A percentile compares a stretch with the other conserved stretches of the same genome.
phyloP scores from a whole-genome alignment of 2,888 invertebrate genomes.

The Carcina quercana region DNA sequence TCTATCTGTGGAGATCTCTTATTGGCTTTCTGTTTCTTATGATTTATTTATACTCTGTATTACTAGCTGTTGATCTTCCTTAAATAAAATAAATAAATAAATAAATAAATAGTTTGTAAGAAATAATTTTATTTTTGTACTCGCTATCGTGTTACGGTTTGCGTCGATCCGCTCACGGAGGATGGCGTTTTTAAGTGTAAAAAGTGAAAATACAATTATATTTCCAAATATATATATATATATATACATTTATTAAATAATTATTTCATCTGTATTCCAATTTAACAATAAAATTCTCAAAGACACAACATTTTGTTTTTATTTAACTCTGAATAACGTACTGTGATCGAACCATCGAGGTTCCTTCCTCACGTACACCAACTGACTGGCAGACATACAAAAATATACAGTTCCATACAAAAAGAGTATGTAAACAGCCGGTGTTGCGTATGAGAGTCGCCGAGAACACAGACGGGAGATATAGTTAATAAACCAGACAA shows the following conservation, averaged over 20 bases:
- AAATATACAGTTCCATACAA: conserved; percentile 30
- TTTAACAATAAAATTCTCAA: conserved; percentile 75
- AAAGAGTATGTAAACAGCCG: conserved; percentile 7
- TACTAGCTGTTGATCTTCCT: no score
- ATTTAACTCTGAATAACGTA: conserved; percentile 62
- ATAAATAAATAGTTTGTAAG: conserved; percentile 4
- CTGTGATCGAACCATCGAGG: conserved; percentile 53
- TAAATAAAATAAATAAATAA: no score
- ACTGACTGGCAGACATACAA: conserved; percentile 35
- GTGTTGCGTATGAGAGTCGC: conserved; percentile 12
- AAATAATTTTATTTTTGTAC: conserved; percentile 1
- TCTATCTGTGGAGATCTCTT: no score
- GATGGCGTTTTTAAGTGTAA: no score
- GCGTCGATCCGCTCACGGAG: no score
- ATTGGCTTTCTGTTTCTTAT: no score
- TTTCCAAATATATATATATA: conserved; percentile 75
- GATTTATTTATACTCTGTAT: no score
- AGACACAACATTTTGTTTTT: conserved; percentile 75
- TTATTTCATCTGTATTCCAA: conserved; percentile 72
- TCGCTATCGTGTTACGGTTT: conserved; percentile 1
- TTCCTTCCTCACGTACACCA: conserved; percentile 22
- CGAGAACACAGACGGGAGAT: conserved; percentile 1
- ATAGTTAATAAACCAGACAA: no score
- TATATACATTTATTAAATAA: conserved; percentile 74
- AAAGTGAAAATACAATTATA: conserved; percentile 41